Evolutionary conservation across 2,888 invertebrate species (phyloP), one percentile per base, ranked within the genome.

Genomic region (Morinoia aosen): DNA sequence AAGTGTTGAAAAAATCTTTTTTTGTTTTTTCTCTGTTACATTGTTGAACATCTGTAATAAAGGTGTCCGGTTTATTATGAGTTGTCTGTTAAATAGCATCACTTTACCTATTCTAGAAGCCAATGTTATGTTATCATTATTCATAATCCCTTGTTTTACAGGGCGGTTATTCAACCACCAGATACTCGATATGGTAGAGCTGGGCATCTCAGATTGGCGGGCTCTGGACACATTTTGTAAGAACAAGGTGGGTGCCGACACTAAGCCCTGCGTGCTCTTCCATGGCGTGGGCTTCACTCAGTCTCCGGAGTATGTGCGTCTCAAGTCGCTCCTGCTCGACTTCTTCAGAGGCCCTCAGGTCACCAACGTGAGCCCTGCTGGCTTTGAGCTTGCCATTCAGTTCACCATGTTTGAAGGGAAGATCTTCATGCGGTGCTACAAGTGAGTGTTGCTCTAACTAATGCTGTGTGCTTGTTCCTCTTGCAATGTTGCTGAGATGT

Each of bases 101-200:
- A 48, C 48, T 33, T 76, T 33, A 14, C 3, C 19, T 76, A 16
- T 10, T 33, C 7, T 25, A 33, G n/a, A 76, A 76, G 25, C 76
- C 76, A 14, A 33, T 76, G 2, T 76, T 76, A 33, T 19, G 19
- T 33, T 25, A 1, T 33, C 1, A 33, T 16, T 76, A 33, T 33
- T 76, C 8, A 12, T 33, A 76, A 76, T 16, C 33, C 76, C 33
- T 76, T 76, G 19, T 76, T 76, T 76, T 40, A 56, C 95, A 96
- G 96, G 98, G 0, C 98, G 99, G 97, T 98, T 98, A 97, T 99
- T 98, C 97, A 99, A 99, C 97, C 98, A 98, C 97, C 98, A 98
- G 96, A 97, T 99, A 61, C 97, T 99, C 96, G 99, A 99, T 97
- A 99, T 99, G 99, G 98, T 99, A 96, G 99, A 99, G 97, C 98